A percentile compares a stretch with the other conserved stretches of the same genome.
phyloP scores from a whole-genome alignment of 1,140 invertebrate genomes.

The Oreohelix idahoensis region DNA sequence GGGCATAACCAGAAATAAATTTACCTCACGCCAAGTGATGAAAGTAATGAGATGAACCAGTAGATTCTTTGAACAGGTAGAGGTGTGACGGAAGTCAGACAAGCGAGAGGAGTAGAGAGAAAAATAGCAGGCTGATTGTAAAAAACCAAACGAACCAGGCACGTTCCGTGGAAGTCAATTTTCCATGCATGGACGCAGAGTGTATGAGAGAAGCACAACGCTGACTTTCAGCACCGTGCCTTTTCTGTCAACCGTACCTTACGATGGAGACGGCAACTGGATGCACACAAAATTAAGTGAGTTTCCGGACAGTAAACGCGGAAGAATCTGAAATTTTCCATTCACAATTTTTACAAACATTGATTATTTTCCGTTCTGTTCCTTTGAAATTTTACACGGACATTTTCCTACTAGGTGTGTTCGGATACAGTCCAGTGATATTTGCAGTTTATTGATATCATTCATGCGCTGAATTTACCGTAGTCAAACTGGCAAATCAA shows the following conservation, averaged over 20 bases:
- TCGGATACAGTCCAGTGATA: not conserved
- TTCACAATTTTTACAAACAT: slow-evolving; percentile 1
- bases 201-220: not conserved
- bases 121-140: not conserved
- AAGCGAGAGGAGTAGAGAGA: not conserved
- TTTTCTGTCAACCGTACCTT: not conserved
- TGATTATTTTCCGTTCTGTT: not conserved
- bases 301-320: not conserved
- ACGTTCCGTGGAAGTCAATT: slow-evolving; percentile 33
- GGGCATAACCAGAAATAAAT: not conserved
- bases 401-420: slow-evolving; percentile 1
- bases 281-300: not conserved
- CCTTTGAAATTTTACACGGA: not conserved
- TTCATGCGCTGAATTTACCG: not conserved
- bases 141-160: not conserved
- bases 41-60: not conserved
- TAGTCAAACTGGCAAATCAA: not conserved
- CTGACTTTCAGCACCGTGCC: not conserved
- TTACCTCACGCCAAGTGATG: not conserved
- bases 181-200: slow-evolving; percentile 24
- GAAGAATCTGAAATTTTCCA: slow-evolving; percentile 3
- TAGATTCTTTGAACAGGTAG: not conserved
- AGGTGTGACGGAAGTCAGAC: not conserved
- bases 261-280: not conserved
- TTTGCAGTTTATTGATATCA: not conserved